Percentiles rank a stretch among this genome's conserved stretches.
Conservation (phyloP, 2,113 vertebrate genomes). For the Noturus placidus region DNA sequence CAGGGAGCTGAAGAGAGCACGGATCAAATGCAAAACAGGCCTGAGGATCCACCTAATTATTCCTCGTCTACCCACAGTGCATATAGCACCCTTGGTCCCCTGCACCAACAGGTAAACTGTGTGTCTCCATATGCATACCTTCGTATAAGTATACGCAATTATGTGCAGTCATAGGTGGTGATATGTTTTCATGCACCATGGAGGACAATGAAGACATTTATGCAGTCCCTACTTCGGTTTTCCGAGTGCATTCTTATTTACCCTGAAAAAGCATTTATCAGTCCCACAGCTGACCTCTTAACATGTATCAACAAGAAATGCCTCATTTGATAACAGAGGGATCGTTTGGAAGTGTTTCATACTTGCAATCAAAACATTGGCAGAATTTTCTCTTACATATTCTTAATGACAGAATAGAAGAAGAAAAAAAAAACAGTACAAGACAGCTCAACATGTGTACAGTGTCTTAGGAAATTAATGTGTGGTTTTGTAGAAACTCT, state of each 20-base stretch:
- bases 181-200: background rate
- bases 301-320: conserved; percentile 42
- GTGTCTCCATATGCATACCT: conserved; percentile 41
- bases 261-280: conserved; percentile 1
- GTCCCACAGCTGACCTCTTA: background rate
- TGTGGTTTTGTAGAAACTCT: background rate
- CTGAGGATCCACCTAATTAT: conserved; percentile 59
- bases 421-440: background rate
- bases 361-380: conserved; percentile 45
- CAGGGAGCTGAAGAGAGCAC: conserved; percentile 58
- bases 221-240: background rate
- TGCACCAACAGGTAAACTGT: conserved; percentile 59
- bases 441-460: conserved; percentile 17
- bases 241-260: background rate
- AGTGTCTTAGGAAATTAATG: background rate
- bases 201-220: background rate
- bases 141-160: background rate
- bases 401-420: conserved; percentile 19
- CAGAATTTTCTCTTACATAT: conserved; percentile 1
- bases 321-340: background rate
- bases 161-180: background rate
- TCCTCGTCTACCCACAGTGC: conserved; percentile 53
- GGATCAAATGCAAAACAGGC: conserved; percentile 50
- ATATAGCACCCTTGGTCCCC: conserved; percentile 54
- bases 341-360: conserved; percentile 34